Conservation (phyloP, 2,888 invertebrate species). For the Acleris literana region DNA sequence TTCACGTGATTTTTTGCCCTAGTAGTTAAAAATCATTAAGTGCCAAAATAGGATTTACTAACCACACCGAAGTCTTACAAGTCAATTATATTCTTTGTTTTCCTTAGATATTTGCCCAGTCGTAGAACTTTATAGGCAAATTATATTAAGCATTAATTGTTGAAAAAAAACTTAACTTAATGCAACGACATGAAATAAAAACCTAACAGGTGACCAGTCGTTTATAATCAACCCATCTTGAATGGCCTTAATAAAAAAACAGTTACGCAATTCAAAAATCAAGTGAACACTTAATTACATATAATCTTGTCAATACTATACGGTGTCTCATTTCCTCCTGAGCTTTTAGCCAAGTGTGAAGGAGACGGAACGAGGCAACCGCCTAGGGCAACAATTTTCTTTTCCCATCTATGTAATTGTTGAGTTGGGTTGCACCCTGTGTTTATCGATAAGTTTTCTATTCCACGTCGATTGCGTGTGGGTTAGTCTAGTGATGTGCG, state of each 20-base stretch:
- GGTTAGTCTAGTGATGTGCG: conserved; percentile 43
- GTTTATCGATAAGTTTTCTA: conserved; percentile 58
- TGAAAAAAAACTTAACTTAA: no score
- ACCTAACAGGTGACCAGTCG: no score
- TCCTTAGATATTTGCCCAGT: no score
- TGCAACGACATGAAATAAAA: no score
- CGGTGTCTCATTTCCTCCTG: conserved; percentile 6
- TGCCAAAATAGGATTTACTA: no score
- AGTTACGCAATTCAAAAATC: conserved; percentile 39
- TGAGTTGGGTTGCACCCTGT: conserved; percentile 52
- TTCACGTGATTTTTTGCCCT: no score
- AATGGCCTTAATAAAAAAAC: conserved; percentile 4
- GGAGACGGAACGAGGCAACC: conserved; percentile 50
- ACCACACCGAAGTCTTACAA: no score
- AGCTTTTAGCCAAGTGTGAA: conserved; percentile 39
- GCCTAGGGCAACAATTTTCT: conserved; percentile 53
- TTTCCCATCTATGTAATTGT: conserved; percentile 61
- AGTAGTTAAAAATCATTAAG: no score
- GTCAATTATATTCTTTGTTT: no score
- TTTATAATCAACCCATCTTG: background rate
- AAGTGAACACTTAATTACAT: conserved; percentile 45
- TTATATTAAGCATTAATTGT: no score
- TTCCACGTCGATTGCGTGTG: conserved; percentile 47
- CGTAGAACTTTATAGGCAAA: no score
- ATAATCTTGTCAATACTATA: conserved; percentile 52